These are phyloP conservation scores for Saccopteryx leptura DNA, from an alignment of 2,113 vertebrate species.

Conservation along the genomic window DNA sequence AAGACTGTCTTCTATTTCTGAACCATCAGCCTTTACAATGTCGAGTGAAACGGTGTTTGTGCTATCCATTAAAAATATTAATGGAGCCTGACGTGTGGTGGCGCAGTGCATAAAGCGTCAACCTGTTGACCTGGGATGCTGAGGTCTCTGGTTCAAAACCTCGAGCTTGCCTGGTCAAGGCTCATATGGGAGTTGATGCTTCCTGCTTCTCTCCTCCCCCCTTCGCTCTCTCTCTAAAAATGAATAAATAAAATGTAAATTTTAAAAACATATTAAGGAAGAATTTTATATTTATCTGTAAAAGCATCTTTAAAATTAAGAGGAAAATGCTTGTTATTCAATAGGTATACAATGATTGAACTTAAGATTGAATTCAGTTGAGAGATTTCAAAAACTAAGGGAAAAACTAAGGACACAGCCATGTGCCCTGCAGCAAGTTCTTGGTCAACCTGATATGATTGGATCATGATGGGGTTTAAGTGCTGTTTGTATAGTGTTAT, in stretches of 20 bases:
- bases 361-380: neutral
- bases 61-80: neutral
- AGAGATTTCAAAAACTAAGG: neutral
- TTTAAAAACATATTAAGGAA: neutral
- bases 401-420: neutral
- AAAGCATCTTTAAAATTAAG: slow-evolving; percentile 16
- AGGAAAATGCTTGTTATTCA: neutral
- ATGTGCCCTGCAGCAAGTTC: neutral
- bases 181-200: no score
- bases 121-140: no score
- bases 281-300: neutral
- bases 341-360: neutral
- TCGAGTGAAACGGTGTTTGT: neutral
- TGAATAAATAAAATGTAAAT: no score
- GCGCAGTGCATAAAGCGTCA: no score
- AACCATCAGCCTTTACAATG: neutral
- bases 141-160: no score
- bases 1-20: slow-evolving; percentile 2
- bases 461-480: neutral
- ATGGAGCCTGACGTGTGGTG: no score
- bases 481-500: neutral
- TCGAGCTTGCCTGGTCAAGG: no score
- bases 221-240: no score
- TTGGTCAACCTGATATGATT: neutral
- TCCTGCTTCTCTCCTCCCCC: no score